Base-by-base conservation (phyloP, 2,113 vertebrate genomes). In the Corythoichthys haematopterus region DNA sequence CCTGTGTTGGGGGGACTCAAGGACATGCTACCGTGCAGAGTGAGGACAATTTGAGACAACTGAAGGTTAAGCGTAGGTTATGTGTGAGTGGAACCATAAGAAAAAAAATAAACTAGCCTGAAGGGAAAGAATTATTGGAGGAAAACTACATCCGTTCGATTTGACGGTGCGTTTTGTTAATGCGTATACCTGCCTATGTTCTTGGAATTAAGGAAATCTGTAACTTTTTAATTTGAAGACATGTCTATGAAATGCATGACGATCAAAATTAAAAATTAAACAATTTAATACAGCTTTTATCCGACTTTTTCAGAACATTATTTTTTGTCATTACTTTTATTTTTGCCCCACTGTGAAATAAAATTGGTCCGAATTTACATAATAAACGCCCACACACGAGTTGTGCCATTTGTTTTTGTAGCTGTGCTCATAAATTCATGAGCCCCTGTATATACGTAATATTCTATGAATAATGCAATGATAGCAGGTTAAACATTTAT, bases 121-220 rank as follows among this genome's bases (percentile, higher is more conserved):
- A 52, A 20, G 70, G 64, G 53, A 43, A 68, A 48, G 48, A 56
- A 48, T 55, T 8, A 61, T 51, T 5, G n/a, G 66, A 65, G 67
- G 77, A 66, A 11, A 45, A 50, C 65, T 67, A 14, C 69, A 63
- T 69, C 69, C 77, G 76, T 71, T 80, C 83, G 69, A 76, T 16
- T n/a, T 16, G 50, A 16, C 50, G 1, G 16, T n/a, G 7, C 7
- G 16, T n/a, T 52, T 52, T 2, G 14, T n/a, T 6, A n/a, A 15
- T 6, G 16, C 50, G 15, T n/a, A 43, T 7, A 52, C 50, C 50
- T 6, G 50, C 50, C 50, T 2, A n/a, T 43, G 40, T 43, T 43
- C 20, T 28, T 28, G 20, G 20, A 28, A 28, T 28, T 28, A 28
- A 28, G 20, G 20, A 28, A 28, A 28, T 28, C 20, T 28, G 20